Conservation (phyloP, 2,888 invertebrate genomes). For the Agonopterix arenella region DNA sequence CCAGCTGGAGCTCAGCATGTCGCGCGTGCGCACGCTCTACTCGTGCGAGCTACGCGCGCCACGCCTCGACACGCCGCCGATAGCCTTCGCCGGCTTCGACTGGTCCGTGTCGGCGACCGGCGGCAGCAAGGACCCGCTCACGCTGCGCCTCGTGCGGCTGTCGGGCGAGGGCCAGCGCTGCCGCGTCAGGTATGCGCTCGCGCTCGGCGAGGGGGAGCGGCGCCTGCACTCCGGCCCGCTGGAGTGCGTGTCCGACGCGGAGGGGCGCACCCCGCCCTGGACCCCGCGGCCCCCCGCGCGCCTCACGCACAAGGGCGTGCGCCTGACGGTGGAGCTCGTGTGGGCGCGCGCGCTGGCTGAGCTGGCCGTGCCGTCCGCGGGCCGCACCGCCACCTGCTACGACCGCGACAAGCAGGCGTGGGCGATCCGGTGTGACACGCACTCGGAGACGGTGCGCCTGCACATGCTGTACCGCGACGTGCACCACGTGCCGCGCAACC, state of each 20-base stretch:
- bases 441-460: conserved; percentile 84
- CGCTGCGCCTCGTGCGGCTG: conserved; percentile 80
- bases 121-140: conserved; percentile 63
- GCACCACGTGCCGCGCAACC: conserved; percentile 87
- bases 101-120: conserved; percentile 84
- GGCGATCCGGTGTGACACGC: conserved; percentile 86
- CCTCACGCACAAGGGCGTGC: conserved; percentile 78
- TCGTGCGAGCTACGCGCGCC: conserved; percentile 82
- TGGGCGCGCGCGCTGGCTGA: conserved; percentile 80
- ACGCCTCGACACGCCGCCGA: conserved; percentile 72
- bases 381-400: conserved; percentile 80
- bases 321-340: conserved; percentile 84
- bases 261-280: conserved; percentile 84
- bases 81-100: conserved; percentile 88
- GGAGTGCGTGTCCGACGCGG: conserved; percentile 83
- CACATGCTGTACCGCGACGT: conserved; percentile 86
- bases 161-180: conserved; percentile 90
- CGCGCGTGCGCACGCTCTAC: conserved; percentile 84
- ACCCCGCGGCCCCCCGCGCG: conserved; percentile 80
- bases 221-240: conserved; percentile 82
- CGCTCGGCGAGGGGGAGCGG: conserved; percentile 82
- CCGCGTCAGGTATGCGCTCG: conserved; percentile 82
- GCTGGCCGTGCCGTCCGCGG: conserved; percentile 73
- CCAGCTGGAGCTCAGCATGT: conserved; percentile 86
- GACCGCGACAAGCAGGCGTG: conserved; percentile 88